These are phyloP conservation scores for Tangara arthus DNA, from an alignment of 2,797 vertebrate species.

Conservation along the genomic window DNA sequence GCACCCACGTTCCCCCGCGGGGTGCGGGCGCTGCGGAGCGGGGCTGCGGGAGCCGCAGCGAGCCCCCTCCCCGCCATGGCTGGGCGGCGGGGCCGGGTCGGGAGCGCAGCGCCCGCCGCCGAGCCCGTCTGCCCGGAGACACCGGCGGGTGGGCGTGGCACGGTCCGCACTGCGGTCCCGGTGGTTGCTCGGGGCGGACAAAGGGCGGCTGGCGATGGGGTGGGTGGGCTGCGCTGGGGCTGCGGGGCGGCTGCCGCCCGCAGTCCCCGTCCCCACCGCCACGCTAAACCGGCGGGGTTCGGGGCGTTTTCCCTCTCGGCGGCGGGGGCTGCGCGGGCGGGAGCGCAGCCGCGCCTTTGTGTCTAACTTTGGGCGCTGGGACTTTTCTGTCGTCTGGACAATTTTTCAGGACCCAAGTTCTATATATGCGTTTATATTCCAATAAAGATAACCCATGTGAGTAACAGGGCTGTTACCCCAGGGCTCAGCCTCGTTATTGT, in stretches of 20 bases:
- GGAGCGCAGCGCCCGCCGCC: neutral
- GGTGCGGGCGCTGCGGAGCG: neutral
- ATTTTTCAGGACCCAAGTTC: neutral
- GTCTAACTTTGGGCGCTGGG: slow-evolving; percentile 60
- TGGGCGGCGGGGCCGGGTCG: neutral
- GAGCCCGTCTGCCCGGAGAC: slow-evolving; percentile 54
- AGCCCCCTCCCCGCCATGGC: neutral
- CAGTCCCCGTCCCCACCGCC: neutral
- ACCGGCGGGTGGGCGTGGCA: slow-evolving; percentile 91
- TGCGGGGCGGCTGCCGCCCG: neutral
- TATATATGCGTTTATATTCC: neutral
- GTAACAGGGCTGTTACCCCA: neutral
- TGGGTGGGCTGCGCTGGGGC: neutral
- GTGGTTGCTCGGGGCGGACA: slow-evolving; percentile 86
- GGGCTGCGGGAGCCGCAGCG: neutral
- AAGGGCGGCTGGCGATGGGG: slow-evolving; percentile 59
- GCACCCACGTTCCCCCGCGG: accelerated
- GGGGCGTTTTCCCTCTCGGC: slow-evolving; percentile 23
- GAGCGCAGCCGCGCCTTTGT: slow-evolving; percentile 64
- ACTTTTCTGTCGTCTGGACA: neutral
- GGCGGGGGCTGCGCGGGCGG: neutral
- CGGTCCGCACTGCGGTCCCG: slow-evolving; percentile 96
- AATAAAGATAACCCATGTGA: neutral
- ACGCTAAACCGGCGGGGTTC: neutral
- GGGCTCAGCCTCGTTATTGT: neutral